phyloP scores from a whole-genome alignment of 2,888 invertebrate genomes.

The Rutpela maculata region DNA sequence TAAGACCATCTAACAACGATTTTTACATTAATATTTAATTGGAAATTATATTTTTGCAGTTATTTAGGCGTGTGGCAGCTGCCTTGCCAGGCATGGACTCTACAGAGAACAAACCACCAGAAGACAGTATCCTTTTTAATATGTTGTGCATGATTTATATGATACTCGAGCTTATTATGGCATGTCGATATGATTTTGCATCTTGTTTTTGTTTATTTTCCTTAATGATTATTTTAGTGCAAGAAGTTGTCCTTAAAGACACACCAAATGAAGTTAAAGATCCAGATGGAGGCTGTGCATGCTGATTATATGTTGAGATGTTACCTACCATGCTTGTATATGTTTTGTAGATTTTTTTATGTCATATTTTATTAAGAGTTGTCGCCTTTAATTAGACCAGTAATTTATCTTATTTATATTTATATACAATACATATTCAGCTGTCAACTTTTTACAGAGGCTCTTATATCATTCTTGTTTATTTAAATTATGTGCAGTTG shows the following conservation, averaged over 20 bases:
- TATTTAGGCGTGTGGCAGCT: constrained; percentile 98
- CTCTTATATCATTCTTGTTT: not conserved
- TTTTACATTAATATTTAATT: no score
- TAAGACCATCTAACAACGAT: no score
- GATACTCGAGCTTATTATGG: constrained; percentile 37
- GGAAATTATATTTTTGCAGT: constrained; percentile 76
- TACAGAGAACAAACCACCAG: constrained; percentile 94
- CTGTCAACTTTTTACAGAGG: not conserved
- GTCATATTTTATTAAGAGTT: constrained; percentile 25
- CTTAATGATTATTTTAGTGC: constrained; percentile 87
- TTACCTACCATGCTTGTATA: constrained; percentile 52
- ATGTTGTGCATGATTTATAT: constrained; percentile 52
- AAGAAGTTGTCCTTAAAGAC: constrained; percentile 98
- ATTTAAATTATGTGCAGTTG: no score
- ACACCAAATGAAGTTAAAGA: constrained; percentile 96
- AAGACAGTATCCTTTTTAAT: constrained; percentile 93
- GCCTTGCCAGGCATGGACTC: constrained; percentile 99
- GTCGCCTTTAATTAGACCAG: constrained; percentile 25
- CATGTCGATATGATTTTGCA: constrained; percentile 49
- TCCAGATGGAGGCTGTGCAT: constrained; percentile 94
- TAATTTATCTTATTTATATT: constrained; percentile 14
- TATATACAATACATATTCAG: not conserved
- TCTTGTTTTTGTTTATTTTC: constrained; percentile 74
- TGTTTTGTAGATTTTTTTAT: constrained; percentile 38
- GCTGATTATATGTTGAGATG: constrained; percentile 75